Base-by-base conservation (phyloP, 2,888 invertebrate genomes). In the Taphrorychus bicolor region DNA sequence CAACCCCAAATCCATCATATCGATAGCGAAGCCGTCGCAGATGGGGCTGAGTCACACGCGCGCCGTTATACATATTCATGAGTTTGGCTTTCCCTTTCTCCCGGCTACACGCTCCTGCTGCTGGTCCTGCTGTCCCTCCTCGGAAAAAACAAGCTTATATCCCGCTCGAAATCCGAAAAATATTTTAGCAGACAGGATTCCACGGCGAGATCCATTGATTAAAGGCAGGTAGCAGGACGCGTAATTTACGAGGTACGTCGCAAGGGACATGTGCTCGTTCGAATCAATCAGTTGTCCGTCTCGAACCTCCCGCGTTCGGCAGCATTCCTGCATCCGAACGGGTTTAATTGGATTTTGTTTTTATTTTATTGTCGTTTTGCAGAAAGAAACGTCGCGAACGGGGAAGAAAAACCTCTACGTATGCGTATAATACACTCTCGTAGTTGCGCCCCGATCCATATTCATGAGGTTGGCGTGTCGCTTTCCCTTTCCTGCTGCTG, bases 231-330 rank as follows among this genome's bases (percentile, higher is more conserved):
- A 67, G 63, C 63, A 57, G 59, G 66, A 67, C 48, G 53, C 59
- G 74, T 79, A 80, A 80, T 80, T 80, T 80, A 81, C 80, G 79
- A 78, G 72, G 66, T 71, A 70, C 70, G 75, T 72, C 71, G 66
- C 66, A 70, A 69, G 76, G 78, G 80, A 80, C 81, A 80, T 80
- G 78, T 78, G 79, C 78, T 78, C 74, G 76, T 77, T 72, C 77
- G 80, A 81, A 82, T 81, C 82, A 81, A 81, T 82, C 82, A 82
- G 80, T 81, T 81, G 81, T 81, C 80, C 76, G 76, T 75, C 73
- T 76, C 72, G 73, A 75, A 76, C 78, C 79, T 79, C 78, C 78
- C 76, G 77, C 78, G 73, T 73, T 73, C 76, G 42, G 75, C 78
- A 24, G 75, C 78, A 76, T 76, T 77, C 78, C 57, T 63, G 63